Percentiles rank a stretch among this genome's conserved stretches.
Conservation (phyloP, 2,888 invertebrate species). For the Oxystoma pomonae region DNA sequence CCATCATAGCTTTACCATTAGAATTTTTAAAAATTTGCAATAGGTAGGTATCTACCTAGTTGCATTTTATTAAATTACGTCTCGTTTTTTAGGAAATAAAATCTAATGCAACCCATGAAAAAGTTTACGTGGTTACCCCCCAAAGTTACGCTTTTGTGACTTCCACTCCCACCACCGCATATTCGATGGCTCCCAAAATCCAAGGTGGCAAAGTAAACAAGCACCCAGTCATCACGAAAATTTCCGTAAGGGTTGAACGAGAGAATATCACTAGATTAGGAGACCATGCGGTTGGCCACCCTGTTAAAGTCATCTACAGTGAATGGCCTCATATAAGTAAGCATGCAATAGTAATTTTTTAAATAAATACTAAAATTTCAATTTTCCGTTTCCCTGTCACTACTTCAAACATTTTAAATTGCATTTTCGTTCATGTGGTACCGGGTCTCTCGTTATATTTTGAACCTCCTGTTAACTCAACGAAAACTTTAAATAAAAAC, state of each 20-base stretch:
- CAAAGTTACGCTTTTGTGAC: constrained; percentile 53
- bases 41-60: too few species aligned
- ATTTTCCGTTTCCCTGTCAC: too few species aligned
- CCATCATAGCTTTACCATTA: too few species aligned
- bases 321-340: constrained; percentile 51
- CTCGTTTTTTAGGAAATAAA: constrained; percentile 27
- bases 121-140: constrained; percentile 79
- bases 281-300: constrained; percentile 25
- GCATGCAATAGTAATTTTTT: too few species aligned
- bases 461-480: too few species aligned
- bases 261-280: constrained; percentile 23
- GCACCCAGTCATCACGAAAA: constrained; percentile 29
- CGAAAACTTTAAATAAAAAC: too few species aligned
- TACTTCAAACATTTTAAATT: too few species aligned
- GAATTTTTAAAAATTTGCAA: too few species aligned
- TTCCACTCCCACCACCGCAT: constrained; percentile 35
- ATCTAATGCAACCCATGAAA: constrained; percentile 74
- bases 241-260: constrained; percentile 34
- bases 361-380: too few species aligned
- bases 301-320: constrained; percentile 44
- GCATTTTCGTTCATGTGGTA: too few species aligned
- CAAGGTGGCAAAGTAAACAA: constrained; percentile 34
- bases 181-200: constrained; percentile 41
- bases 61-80: too few species aligned
- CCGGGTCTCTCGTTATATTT: too few species aligned